A percentile compares a stretch with the other conserved stretches of the same genome.
Conservation (phyloP, 2,888 invertebrate species). For the Ophion ellenae region DNA sequence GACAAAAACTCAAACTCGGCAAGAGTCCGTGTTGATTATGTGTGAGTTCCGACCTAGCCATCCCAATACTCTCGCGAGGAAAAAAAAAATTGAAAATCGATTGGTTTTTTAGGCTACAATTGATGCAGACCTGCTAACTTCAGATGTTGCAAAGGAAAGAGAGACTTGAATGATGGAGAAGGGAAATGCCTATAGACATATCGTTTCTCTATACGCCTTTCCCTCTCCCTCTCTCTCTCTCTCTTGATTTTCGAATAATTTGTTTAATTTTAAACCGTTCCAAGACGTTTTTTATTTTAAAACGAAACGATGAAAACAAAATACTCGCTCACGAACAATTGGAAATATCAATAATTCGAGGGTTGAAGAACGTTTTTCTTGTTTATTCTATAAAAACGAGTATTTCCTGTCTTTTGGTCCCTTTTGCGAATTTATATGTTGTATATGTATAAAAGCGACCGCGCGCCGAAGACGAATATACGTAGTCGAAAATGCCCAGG, state of each 20-base stretch:
- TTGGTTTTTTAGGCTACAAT: not conserved
- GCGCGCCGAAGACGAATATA: slow-evolving; percentile 23
- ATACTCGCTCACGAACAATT: not conserved
- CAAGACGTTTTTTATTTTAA: not conserved
- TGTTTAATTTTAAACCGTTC: not conserved
- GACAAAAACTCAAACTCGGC: too few species aligned
- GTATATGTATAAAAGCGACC: not conserved
- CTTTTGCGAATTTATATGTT: not conserved
- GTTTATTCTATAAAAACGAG: not conserved
- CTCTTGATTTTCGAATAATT: not conserved
- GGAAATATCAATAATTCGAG: not conserved
- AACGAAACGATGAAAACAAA: not conserved
- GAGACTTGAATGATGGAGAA: not conserved
- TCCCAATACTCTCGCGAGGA: too few species aligned
- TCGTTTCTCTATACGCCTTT: not conserved
- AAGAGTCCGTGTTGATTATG: too few species aligned
- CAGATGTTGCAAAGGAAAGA: slow-evolving; percentile 16
- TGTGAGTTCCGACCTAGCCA: too few species aligned
- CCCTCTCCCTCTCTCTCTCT: not conserved
- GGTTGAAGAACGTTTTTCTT: not conserved
- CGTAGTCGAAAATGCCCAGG: slow-evolving; percentile 36
- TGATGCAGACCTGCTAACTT: not conserved
- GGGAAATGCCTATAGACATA: not conserved
- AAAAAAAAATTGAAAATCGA: too few species aligned
- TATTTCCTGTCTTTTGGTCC: not conserved